A percentile compares a stretch with the other conserved stretches of the same genome.
Evolutionary conservation across 2,113 vertebrate species (phyloP).

Genomic region (Callospermophilus lateralis): DNA sequence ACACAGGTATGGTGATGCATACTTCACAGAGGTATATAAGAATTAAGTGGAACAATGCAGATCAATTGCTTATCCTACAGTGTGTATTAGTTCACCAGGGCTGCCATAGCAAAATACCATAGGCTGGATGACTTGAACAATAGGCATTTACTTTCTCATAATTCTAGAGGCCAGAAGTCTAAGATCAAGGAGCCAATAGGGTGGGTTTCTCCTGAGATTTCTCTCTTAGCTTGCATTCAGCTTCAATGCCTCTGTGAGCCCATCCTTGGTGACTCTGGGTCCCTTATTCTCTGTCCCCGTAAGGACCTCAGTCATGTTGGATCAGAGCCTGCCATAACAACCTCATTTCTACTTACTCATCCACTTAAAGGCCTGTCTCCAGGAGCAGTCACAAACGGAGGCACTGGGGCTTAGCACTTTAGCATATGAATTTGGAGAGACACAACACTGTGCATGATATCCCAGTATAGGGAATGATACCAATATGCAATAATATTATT

Average conservation of each 20-base stretch:
- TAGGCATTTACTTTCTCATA: not conserved
- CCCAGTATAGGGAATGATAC: not conserved
- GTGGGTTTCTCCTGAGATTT: not conserved
- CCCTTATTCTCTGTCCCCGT: not conserved
- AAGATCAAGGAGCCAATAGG: not conserved
- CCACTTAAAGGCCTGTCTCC: not conserved
- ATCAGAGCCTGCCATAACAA: not conserved
- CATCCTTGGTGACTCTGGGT: not conserved
- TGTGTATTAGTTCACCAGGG: not conserved
- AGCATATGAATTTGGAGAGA: not conserved
- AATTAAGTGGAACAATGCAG: not conserved
- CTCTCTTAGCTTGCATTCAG: not conserved
- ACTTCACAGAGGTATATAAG: not conserved
- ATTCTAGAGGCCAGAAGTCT: not conserved
- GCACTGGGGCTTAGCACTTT: not conserved
- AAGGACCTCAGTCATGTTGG: not conserved
- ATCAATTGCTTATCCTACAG: not conserved
- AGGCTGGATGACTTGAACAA: not conserved
- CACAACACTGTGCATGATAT: not conserved
- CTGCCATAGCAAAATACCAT: not conserved
- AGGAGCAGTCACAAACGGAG: not conserved
- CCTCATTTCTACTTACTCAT: not conserved
- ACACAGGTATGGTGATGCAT: not conserved
- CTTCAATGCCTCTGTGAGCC: not conserved
- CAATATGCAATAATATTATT: too few relatives aligned